These are phyloP conservation scores for Coregonus sp. DNA, from an alignment of 2,797 vertebrate genomes.

Conservation along the genomic window DNA sequence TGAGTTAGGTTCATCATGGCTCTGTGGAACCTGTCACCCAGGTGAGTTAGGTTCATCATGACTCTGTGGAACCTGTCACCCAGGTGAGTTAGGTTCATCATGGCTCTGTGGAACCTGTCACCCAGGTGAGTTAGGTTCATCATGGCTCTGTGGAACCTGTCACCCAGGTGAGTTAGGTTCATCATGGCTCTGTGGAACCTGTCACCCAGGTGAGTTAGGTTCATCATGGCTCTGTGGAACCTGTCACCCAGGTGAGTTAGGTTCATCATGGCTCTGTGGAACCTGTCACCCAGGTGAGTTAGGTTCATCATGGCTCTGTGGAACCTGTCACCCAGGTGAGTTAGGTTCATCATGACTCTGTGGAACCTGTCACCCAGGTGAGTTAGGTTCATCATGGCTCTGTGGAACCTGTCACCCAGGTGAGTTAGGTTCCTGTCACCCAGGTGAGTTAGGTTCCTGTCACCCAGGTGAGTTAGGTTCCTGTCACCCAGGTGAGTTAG, in stretches of 20 bases:
- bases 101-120: constrained; percentile 91
- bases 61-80: constrained; percentile 89
- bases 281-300: constrained; percentile 88
- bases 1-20: constrained; percentile 68
- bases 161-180: constrained; percentile 83
- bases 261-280: constrained; percentile 82
- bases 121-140: constrained; percentile 79
- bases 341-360: constrained; percentile 56
- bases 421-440: constrained; percentile 52
- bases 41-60: constrained; percentile 65
- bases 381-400: constrained; percentile 70
- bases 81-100: constrained; percentile 76
- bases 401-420: constrained; percentile 94
- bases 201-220: constrained; percentile 85
- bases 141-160: constrained; percentile 89
- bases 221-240: constrained; percentile 85
- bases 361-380: constrained; percentile 95
- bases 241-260: constrained; percentile 87
- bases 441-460: too few relatives aligned
- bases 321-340: constrained; percentile 93
- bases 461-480: constrained; percentile 85
- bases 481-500: constrained; percentile 87
- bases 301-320: constrained; percentile 77
- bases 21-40: constrained; percentile 93
- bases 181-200: constrained; percentile 86